These are phyloP conservation scores for Pararge aegeria DNA, from an alignment of 1,140 invertebrate genomes.

Conservation along the genomic window DNA sequence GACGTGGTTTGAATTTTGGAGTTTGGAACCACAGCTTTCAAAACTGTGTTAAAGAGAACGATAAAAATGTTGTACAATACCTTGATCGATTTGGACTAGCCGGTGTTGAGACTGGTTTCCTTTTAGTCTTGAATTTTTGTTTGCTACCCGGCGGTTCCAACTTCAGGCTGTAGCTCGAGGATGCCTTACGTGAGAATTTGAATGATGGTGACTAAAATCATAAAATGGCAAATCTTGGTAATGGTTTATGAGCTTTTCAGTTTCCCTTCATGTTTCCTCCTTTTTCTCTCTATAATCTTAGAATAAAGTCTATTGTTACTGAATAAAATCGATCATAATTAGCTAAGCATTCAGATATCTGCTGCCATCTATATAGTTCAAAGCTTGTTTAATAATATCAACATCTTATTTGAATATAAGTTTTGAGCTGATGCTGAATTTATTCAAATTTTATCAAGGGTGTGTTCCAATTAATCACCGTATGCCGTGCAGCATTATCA, in stretches of 20 bases:
- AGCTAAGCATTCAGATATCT: neutral
- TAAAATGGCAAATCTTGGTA: slow-evolving; percentile 39
- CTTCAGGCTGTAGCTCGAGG: slow-evolving; percentile 96
- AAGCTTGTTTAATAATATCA: no score
- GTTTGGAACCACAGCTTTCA: no score
- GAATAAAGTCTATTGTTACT: neutral
- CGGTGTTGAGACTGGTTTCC: slow-evolving; percentile 95
- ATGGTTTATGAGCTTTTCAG: slow-evolving; percentile 19
- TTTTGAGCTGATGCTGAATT: no score
- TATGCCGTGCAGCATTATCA: no score
- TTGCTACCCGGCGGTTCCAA: slow-evolving; percentile 92
- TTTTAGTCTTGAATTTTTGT: slow-evolving; percentile 90
- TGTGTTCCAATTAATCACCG: no score
- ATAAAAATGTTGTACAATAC: slow-evolving; percentile 34
- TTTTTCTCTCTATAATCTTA: neutral
- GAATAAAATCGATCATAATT: neutral
- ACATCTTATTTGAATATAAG: no score
- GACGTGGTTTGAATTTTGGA: no score
- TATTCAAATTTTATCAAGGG: no score
- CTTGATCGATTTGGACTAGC: slow-evolving; percentile 93
- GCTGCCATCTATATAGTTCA: no score
- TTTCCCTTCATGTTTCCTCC: neutral
- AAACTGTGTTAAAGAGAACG: neutral
- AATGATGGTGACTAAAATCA: slow-evolving; percentile 95
- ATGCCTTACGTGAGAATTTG: slow-evolving; percentile 98